These are phyloP conservation scores for Antechinus flavipes DNA, from an alignment of 2,113 vertebrate genomes.

Conservation along the genomic window DNA sequence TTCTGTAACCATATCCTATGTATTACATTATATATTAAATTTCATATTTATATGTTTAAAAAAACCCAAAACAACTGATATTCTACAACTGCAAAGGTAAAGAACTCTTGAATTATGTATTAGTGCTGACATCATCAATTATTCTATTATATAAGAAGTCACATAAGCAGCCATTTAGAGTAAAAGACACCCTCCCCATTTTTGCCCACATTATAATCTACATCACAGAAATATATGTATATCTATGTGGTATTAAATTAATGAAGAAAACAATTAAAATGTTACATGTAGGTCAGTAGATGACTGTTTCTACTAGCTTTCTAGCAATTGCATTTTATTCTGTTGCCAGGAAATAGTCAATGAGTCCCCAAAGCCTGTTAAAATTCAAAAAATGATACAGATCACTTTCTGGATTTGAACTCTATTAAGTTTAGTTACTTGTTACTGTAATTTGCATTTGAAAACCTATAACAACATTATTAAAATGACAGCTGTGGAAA, in stretches of 20 bases:
- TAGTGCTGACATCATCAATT: conserved; percentile 75
- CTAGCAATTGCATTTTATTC: conserved; percentile 32
- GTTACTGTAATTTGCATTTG: conserved; percentile 38
- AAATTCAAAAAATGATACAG: conserved; percentile 19
- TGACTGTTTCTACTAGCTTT: conserved; percentile 7
- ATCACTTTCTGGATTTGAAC: neutral
- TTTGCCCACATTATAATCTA: conserved; percentile 60
- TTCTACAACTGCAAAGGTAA: conserved; percentile 61
- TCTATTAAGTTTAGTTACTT: neutral
- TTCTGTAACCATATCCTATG: conserved; percentile 36
- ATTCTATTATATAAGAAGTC: conserved; percentile 66
- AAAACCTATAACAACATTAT: conserved; percentile 16
- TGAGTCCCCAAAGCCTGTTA: conserved; percentile 46
- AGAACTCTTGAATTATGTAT: conserved; percentile 80
- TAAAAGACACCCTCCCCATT: conserved; percentile 43
- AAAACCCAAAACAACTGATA: neutral
- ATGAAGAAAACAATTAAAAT: conserved; percentile 41
- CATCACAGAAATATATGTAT: neutral
- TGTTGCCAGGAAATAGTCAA: conserved; percentile 12
- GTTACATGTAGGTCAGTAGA: neutral
- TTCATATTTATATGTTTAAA: conserved; percentile 28
- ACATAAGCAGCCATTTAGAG: conserved; percentile 65
- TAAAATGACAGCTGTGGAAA: conserved; percentile 45
- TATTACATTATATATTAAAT: neutral
- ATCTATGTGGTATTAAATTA: neutral